Base-by-base conservation (phyloP, 2,888 invertebrate species). In the Dasysyrphus tricinctus region DNA sequence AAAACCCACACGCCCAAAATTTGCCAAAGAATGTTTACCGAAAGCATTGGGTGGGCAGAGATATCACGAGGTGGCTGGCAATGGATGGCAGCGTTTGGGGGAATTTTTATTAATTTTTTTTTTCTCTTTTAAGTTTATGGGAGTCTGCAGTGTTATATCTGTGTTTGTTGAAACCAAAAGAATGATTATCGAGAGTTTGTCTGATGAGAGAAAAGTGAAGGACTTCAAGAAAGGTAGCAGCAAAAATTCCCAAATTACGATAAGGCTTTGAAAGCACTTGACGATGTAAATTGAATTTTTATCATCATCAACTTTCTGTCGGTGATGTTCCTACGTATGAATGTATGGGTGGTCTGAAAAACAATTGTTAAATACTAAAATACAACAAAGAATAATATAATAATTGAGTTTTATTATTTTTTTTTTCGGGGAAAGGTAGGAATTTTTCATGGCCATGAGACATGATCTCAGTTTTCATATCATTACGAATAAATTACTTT, bases 161-260 rank as follows among this genome's bases (percentile, higher is more conserved):
- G 2, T 11, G 39, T 61, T 39, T 49, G 12, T 34, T n/a, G 37
- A 67, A 57, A n/a, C 67, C 57, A 49, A 51, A 70, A 49, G 19
- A 70, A 77, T 70, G 59, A 77, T 61, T 69, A 77, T 67, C 56
- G 56, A 70, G 49, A 57, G 49, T 47, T 61, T 65, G 34, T 9
- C 8, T 57, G 67, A 59, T 49, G 16, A 34, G 39, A 24, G 3
- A 5, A 24, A 24, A 29, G 65, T 65, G 24, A 2, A 47, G 11
- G 8, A 11, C 11, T 34, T n/a, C 24, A 34, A 12, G 6, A 12
- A 37, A 19, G 34, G 16, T 49, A 34, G 19, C 16, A 34, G 61
- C 1, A 39, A 34, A 12, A 19, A 19, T 34, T 1, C 3, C 7
- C 24, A 24, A 61, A 44, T 29, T n/a, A 63, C n/a, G 29, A n/a